Evolutionary conservation across 2,888 invertebrate species (phyloP).

Genomic region (Pharmacophagus antenor): DNA sequence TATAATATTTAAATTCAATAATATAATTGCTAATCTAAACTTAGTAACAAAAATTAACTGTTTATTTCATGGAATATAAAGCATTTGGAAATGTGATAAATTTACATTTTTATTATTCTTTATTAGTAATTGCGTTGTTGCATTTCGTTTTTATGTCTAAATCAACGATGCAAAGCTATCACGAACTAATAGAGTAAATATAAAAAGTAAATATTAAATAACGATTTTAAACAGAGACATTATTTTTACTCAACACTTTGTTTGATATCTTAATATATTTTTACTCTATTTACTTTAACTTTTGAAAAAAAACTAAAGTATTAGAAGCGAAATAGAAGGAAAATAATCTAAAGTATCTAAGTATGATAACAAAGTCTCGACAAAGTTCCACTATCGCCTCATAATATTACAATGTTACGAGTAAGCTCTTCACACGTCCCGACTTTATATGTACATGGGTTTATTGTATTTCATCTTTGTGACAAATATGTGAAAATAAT

Average conservation of each 20-base stretch:
- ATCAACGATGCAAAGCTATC: not conserved
- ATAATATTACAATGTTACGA: slow-evolving; percentile 12
- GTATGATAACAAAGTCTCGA: slow-evolving; percentile 7
- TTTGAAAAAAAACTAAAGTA: not conserved
- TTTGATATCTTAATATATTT: not conserved
- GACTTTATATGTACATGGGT: not conserved
- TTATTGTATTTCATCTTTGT: not conserved
- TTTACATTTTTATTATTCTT: not conserved
- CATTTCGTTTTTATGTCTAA: not conserved
- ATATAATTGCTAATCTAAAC: not conserved
- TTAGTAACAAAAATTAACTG: not conserved
- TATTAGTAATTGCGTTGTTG: not conserved
- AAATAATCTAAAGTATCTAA: not conserved
- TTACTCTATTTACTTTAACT: not conserved
- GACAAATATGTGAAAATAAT: not conserved
- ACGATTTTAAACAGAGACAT: not conserved
- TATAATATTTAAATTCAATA: too few relatives aligned
- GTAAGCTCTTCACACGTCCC: not conserved
- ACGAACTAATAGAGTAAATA: not conserved
- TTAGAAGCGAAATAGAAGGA: not conserved
- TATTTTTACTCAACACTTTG: not conserved
- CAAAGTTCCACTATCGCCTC: not conserved
- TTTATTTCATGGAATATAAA: not conserved
- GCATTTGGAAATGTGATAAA: not conserved
- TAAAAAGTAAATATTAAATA: not conserved